Evolutionary conservation across 2,113 vertebrate species (phyloP).

Genomic region (Clarias gariepinus): DNA sequence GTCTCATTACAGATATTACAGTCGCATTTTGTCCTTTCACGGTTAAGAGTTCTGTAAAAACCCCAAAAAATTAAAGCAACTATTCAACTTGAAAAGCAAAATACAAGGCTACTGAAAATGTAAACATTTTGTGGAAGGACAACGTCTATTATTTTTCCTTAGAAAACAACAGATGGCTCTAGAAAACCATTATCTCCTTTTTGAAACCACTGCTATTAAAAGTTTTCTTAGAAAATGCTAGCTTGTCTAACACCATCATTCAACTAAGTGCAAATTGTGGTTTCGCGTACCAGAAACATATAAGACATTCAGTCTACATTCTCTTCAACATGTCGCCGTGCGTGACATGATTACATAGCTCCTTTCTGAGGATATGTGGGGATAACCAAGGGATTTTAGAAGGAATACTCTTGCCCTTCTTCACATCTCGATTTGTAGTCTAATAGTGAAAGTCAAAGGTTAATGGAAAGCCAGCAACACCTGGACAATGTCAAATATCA

Average conservation of each 20-base stretch:
- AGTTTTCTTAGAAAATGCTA: conserved; percentile 8
- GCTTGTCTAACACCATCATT: not conserved
- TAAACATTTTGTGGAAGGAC: conserved; percentile 11
- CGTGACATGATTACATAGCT: not conserved
- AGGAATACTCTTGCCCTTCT: not conserved
- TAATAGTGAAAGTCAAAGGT: conserved; percentile 24
- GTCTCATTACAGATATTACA: conserved; percentile 41
- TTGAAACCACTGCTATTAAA: not conserved
- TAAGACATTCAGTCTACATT: not conserved
- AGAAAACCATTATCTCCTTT: conserved; percentile 6
- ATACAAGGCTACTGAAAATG: not conserved
- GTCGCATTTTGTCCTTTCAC: conserved; percentile 33
- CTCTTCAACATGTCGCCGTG: not conserved
- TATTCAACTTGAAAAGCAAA: not conserved
- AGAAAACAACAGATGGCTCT: not conserved
- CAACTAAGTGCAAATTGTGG: not conserved
- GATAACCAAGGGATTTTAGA: not conserved
- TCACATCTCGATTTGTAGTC: conserved; percentile 20
- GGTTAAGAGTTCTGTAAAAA: not conserved
- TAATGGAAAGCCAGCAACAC: conserved; percentile 36
- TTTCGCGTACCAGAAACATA: not conserved
- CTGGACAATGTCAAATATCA: conserved; percentile 31
- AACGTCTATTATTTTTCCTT: not conserved
- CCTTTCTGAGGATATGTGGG: not conserved
- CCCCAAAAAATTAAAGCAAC: not conserved